Evolutionary conservation across 2,888 invertebrate genomes (phyloP).

Genomic region (Apamea crenata): DNA sequence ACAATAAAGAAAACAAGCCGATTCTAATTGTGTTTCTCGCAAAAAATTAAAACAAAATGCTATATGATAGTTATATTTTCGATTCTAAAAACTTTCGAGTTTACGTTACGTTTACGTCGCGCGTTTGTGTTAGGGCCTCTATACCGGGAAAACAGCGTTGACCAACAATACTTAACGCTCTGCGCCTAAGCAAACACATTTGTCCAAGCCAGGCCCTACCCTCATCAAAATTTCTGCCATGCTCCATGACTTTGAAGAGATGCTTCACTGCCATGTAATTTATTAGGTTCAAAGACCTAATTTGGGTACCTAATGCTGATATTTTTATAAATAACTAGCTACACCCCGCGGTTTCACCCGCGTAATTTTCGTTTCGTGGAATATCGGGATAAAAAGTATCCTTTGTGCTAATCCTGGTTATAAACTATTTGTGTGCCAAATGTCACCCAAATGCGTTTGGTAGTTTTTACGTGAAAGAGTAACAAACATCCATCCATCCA

Average conservation of each 20-base stretch:
- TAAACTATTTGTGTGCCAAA: too few species aligned
- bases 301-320: not conserved
- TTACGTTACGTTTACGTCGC: not conserved
- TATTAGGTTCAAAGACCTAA: conserved; percentile 46
- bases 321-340: too few species aligned
- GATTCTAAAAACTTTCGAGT: not conserved
- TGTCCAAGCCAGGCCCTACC: conserved; percentile 55
- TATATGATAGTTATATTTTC: not conserved
- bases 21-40: not conserved
- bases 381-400: too few species aligned
- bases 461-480: too few species aligned
- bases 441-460: too few species aligned
- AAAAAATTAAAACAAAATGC: not conserved
- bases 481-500: too few species aligned
- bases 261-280: conserved; percentile 48
- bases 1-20: too few species aligned
- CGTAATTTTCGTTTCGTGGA: too few species aligned
- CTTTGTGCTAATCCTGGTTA: too few species aligned
- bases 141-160: conserved; percentile 54
- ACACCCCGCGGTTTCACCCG: too few species aligned
- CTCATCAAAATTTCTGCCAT: conserved; percentile 61
- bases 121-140: not conserved
- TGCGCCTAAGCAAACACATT: conserved; percentile 69
- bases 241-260: conserved; percentile 46
- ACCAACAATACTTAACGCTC: conserved; percentile 63